Evolutionary conservation across 2,888 invertebrate genomes (phyloP), one percentile per base, ranked within the genome.

Genomic region (Urechis unicinctus): DNA sequence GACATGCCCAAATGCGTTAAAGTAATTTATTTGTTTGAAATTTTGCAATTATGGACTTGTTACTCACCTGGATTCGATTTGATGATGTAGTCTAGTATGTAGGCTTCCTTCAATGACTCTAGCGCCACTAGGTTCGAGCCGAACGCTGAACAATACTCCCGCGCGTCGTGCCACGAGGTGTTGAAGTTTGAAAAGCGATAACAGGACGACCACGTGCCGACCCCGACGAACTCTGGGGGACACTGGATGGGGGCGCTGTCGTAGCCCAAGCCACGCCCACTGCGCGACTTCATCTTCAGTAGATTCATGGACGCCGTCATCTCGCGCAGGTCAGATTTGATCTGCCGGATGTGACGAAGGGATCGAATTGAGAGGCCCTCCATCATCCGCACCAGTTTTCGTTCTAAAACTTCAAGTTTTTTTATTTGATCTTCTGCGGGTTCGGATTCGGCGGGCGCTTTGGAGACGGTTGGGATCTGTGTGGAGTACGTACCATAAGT

Each of bases 161-260:
- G 57, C 3, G 72, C 72, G 50, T 70, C 66, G 48, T 68, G 68
- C 73, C 72, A 72, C 4, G 67, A 65, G 1, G 68, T 61, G 52
- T 71, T 70, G 54, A 72, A 71, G 9, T 52, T 66, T 3, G 72
- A 69, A 41, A 73, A 62, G 57, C 68, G 52, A 47, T 72, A 73
- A 59, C 71, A 72, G 9, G 66, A 65, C 1, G 59, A 51, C 67
- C 69, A 69, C 45, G 66, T 66, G 22, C 69, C 67, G 5, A 68
- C 49, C 0, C 64, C 56, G 3, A 61, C 48, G 60, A 71, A 72
- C 13, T 68, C 66, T n/a, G 60, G 30, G 3, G 72, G 71, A 59
- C 72, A 72, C 17, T 44, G 45, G 24, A 50, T 3, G 17, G 50
- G 1, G 22, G 25, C 30, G 21, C 25, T 51, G 26, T 31, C 25